Evolutionary conservation across 2,888 invertebrate genomes (phyloP).

Genomic region (Heliconius cydno): DNA sequence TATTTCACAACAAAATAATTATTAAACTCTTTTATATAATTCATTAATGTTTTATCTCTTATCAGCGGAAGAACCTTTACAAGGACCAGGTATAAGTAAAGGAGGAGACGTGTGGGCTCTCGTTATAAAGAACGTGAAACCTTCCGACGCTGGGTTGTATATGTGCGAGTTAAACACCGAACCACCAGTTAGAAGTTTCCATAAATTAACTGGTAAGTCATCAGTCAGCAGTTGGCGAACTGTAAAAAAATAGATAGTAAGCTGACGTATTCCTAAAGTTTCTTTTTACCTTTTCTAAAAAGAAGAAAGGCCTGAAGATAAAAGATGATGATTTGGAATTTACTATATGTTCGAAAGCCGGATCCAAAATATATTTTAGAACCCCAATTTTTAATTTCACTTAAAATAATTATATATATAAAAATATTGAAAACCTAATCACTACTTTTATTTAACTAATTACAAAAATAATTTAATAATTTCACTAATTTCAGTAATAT

Average conservation of each 20-base stretch:
- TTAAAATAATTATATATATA: background rate
- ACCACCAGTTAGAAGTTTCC: constrained; percentile 90
- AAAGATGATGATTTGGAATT: no score
- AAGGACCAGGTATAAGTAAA: constrained; percentile 76
- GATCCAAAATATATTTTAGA: no score
- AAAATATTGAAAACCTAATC: background rate
- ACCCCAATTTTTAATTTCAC: background rate
- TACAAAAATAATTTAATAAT: background rate
- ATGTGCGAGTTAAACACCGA: constrained; percentile 92
- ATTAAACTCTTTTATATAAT: no score
- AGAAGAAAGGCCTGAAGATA: no score
- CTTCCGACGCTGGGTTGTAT: constrained; percentile 90
- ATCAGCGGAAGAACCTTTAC: constrained; percentile 72
- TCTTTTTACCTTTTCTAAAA: no score
- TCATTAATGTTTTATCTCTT: constrained; percentile 11
- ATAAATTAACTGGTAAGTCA: constrained; percentile 87
- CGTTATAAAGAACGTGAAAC: constrained; percentile 87
- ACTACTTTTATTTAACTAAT: background rate
- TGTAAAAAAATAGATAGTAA: no score
- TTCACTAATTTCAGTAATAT: constrained; percentile 80
- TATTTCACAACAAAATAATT: no score
- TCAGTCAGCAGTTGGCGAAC: no score
- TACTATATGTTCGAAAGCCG: background rate
- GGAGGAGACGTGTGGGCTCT: constrained; percentile 94
- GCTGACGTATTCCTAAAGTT: no score